These are phyloP conservation scores for Plagodis dolabraria DNA, from an alignment of 2,888 invertebrate species.

Conservation along the genomic window DNA sequence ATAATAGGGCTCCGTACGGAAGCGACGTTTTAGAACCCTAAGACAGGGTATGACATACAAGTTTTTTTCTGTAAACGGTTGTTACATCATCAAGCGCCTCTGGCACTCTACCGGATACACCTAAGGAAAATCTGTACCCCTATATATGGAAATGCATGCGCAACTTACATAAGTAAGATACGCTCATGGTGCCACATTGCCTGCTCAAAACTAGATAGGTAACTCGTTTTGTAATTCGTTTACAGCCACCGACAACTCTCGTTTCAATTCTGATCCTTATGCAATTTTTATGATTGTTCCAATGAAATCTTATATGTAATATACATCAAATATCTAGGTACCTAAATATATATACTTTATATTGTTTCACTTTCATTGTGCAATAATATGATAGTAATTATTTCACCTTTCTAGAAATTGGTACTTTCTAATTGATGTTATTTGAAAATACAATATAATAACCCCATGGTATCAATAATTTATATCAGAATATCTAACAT, in stretches of 20 bases:
- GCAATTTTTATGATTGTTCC: slow-evolving; percentile 32
- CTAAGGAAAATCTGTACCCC: slow-evolving; percentile 63
- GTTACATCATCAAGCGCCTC: slow-evolving; percentile 56
- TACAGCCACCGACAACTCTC: slow-evolving; percentile 34
- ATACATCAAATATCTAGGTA: background rate
- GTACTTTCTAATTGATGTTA: no score
- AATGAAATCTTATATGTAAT: background rate
- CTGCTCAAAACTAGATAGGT: slow-evolving; percentile 23
- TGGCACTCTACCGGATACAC: slow-evolving; percentile 54
- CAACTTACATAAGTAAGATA: slow-evolving; percentile 45
- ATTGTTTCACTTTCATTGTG: background rate
- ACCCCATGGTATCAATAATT: no score
- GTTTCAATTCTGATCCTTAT: slow-evolving; percentile 34
- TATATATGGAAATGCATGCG: slow-evolving; percentile 60
- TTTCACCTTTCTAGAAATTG: no score
- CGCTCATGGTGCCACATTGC: slow-evolving; percentile 34
- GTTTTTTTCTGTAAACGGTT: no score
- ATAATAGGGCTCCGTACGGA: no score
- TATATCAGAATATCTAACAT: background rate
- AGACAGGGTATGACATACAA: no score
- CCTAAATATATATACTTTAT: background rate
- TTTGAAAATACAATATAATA: no score
- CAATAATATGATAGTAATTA: background rate
- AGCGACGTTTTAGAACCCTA: no score
- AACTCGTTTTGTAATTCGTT: slow-evolving; percentile 43